These are phyloP conservation scores for Drosophila aldrichi DNA, from an alignment of 2,888 invertebrate genomes.

Conservation along the genomic window DNA sequence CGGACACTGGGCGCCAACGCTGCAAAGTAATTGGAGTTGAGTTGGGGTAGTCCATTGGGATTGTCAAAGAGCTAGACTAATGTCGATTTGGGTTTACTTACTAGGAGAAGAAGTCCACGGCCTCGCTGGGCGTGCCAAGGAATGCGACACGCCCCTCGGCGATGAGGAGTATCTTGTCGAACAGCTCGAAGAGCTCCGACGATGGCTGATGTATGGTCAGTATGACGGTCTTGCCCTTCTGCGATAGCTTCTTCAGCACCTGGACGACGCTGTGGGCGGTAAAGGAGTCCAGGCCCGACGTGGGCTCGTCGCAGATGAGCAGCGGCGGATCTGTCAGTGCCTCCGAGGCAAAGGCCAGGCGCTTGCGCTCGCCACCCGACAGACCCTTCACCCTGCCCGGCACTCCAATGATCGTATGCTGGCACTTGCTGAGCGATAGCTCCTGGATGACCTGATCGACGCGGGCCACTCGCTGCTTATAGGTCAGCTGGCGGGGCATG, in stretches of 20 bases:
- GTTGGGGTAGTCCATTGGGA: not conserved
- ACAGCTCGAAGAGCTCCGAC: conserved; percentile 95
- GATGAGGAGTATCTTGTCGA: conserved; percentile 95
- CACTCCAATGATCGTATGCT: conserved; percentile 95
- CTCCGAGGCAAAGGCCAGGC: conserved; percentile 98
- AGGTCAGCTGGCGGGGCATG: conserved; percentile 92
- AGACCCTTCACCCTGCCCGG: conserved; percentile 95
- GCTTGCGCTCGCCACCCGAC: conserved; percentile 98
- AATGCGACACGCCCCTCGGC: conserved; percentile 96
- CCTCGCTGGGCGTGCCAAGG: conserved; percentile 92
- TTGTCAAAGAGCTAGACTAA: too few species aligned
- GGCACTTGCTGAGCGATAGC: conserved; percentile 94
- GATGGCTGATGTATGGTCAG: conserved; percentile 98
- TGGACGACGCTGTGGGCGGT: conserved; percentile 98
- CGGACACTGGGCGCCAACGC: conserved; percentile 93
- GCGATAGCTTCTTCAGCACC: conserved; percentile 90
- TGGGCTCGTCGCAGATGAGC: conserved; percentile 99
- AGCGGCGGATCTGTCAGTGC: conserved; percentile 97
- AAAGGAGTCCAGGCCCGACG: conserved; percentile 97
- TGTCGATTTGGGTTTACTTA: conserved; percentile 78
- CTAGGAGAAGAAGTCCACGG: conserved; percentile 92
- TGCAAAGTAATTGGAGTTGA: conserved; percentile 74
- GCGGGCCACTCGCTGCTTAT: conserved; percentile 90
- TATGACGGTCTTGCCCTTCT: conserved; percentile 94
- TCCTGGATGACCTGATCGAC: conserved; percentile 95